Base-by-base conservation (phyloP, 2,113 vertebrate genomes). In the Drymodes brunneopygia region DNA sequence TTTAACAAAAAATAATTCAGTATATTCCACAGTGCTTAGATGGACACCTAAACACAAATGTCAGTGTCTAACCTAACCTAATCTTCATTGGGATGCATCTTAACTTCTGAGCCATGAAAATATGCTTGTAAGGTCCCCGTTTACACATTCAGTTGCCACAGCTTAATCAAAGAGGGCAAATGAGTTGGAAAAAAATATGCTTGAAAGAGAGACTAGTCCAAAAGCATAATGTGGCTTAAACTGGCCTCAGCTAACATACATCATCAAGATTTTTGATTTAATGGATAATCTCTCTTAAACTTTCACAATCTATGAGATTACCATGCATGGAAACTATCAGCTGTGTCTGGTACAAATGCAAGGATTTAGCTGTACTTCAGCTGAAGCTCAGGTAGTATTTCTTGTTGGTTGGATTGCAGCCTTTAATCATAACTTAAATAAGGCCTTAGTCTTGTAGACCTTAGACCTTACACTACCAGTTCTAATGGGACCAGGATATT, bases 121-220 rank as follows among this genome's bases (percentile, higher is more conserved):
- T 19, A 61, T 15, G 42, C 81, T 66, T 66, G 28, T 28, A 20
- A 77, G 44, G 22, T 45, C 31, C 13, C 35, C 51, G 22, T 11
- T 50, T 81, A 84, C 13, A 66, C 5, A 33, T 45, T 80, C 11
- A 45, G 23, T 53, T 84, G 38, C 22, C 47, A 82, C 2, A 9
- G 38, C 24, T 42, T 50, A 69, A 80, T 56, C 36, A 50, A 86
- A 53, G 6, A 78, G 9, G 64, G 22, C n/a, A 29, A 84, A 78
- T 47, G 3, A 71, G 6, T 24, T n/a, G 4, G 4, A 28, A 60
- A 6, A 3, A 29, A 53, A 35, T 0, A 38, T 1, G 3, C 53
- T 36, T 72, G 14, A 40, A 77, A 86, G 28, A 61, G 1, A 79
- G 51, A 48, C 11, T n/a, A 73, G 13, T 57, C 23, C 36, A 53